Percentiles rank a stretch among this genome's conserved stretches.
These are phyloP conservation scores for Eupeodes latifasciatus DNA, from an alignment of 2,888 invertebrate genomes.

Conservation along the genomic window DNA sequence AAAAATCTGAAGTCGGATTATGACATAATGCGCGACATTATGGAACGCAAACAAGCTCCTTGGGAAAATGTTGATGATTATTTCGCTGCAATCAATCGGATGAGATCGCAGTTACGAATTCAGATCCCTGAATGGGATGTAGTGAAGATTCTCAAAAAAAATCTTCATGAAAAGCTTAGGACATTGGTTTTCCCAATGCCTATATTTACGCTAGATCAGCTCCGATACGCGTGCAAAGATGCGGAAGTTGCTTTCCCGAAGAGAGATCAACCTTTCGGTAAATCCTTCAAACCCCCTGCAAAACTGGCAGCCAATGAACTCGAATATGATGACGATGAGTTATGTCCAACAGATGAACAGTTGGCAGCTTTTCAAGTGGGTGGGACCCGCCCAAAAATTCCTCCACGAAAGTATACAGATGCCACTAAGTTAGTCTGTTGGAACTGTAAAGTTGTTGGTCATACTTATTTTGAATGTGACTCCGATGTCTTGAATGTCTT, in stretches of 20 bases:
- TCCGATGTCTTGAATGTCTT: not conserved
- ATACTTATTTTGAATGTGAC: not conserved
- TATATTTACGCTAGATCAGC: not conserved
- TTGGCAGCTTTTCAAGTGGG: slow-evolving; percentile 1
- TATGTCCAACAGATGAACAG: not conserved
- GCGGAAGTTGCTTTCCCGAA: not conserved
- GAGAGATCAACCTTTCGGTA: too few relatives aligned
- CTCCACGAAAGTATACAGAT: not conserved
- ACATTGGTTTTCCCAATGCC: not conserved
- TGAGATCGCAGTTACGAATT: not conserved
- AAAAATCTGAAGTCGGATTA: not conserved
- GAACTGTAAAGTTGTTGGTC: not conserved
- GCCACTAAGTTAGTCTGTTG: not conserved
- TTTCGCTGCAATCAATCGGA: not conserved
- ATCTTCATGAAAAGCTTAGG: not conserved
- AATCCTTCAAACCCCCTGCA: not conserved
- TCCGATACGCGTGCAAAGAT: not conserved
- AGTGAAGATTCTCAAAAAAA: not conserved
- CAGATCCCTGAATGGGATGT: not conserved
- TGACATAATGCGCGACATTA: not conserved
- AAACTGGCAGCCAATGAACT: not conserved
- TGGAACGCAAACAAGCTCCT: not conserved
- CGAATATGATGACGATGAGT: not conserved
- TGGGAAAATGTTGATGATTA: not conserved
- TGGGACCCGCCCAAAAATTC: not conserved